Base-by-base conservation (phyloP, 2,797 vertebrate species). In the Discoglossus pictus region DNA sequence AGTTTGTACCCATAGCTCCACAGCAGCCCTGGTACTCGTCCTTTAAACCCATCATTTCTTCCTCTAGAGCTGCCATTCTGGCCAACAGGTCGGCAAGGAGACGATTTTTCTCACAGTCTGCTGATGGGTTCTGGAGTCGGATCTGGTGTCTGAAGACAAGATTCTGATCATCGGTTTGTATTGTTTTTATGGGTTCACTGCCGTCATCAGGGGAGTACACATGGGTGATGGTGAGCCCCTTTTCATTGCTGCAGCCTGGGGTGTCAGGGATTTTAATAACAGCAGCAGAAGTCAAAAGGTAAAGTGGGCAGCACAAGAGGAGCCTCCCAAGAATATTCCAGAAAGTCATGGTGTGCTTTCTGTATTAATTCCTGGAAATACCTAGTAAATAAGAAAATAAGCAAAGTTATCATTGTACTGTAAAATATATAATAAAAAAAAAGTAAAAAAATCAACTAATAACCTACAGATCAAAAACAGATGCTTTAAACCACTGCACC, bases 71-170 rank as follows among this genome's bases (percentile, higher is more conserved):
- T 44, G 89, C 91, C 56, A 96, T 72, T 55, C 92, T 87, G 77
- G 91, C 91, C 72, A 95, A 34, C 31, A 96, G 84, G 34, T 83
- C 79, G 76, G 86, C 91, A 61, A 96, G 65, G 7, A 80, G 84
- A 31, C 88, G 85, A 0, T 86, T 87, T 61, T 89, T 84, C 15
- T 77, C 86, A 2, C 94, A 96, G 75, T 86, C 85, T 73, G 88
- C 91, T 54, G 76, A 87, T 0, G 89, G 86, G 0, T 83, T 66
- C 54, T 91, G 86, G 48, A 98, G 83, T 16, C 12, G 82, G 65
- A 97, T 94, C 69, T 91, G 93, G 83, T 96, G 94, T 76, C 83
- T 92, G 73, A 98, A 95, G 74, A 92, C 75, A 3, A 97, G 82
- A 65, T 93, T 90, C 54, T 94, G 93, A 3, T 91, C 90, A 61